These are phyloP conservation scores for Mirza zaza DNA, from an alignment of 2,113 vertebrate species.

Conservation along the genomic window DNA sequence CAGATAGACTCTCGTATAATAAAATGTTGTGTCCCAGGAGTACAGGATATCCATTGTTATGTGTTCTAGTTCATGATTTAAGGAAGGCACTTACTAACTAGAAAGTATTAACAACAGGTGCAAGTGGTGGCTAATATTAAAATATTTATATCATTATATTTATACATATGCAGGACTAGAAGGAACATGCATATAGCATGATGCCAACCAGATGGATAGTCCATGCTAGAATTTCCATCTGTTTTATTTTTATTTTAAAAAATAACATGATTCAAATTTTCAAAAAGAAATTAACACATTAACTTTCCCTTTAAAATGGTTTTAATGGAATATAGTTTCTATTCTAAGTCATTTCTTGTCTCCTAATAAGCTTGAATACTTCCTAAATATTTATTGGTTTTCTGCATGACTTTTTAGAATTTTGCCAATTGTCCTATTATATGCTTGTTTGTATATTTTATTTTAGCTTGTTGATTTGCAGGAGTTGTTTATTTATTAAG, in stretches of 20 bases:
- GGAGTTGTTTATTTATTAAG: conserved; percentile 56
- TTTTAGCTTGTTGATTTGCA: conserved; percentile 50
- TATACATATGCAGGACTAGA: neutral
- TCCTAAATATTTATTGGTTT: neutral
- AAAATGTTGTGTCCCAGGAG: neutral
- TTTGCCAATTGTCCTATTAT: neutral
- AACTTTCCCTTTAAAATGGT: neutral
- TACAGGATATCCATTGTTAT: neutral
- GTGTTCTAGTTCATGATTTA: neutral
- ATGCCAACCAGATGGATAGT: neutral
- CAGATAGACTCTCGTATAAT: neutral
- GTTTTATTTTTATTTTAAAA: neutral
- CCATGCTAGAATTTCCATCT: neutral
- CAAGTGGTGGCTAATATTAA: neutral
- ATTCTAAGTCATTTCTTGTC: neutral
- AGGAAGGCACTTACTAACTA: neutral
- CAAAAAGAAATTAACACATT: neutral
- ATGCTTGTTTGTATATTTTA: neutral
- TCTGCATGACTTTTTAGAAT: neutral
- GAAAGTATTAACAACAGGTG: neutral
- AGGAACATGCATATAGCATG: neutral
- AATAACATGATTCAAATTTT: neutral
- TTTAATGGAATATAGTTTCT: neutral
- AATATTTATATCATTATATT: neutral
- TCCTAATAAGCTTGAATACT: neutral